These are phyloP conservation scores for Coregonus sp. DNA, from an alignment of 2,797 vertebrate species.

Conservation along the genomic window DNA sequence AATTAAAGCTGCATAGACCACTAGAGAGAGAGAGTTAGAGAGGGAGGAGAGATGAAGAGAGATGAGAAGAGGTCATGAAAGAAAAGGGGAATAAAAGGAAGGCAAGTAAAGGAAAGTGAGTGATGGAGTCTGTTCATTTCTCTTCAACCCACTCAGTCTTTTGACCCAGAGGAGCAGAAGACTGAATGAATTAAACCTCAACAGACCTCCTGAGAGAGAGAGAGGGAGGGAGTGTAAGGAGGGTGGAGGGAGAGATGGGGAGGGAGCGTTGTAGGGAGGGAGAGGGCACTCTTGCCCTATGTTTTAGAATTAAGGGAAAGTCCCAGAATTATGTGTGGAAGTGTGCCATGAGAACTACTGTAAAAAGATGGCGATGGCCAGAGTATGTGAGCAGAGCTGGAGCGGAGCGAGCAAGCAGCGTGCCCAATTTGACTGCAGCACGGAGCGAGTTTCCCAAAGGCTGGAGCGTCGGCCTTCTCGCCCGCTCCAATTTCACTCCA, in stretches of 20 bases:
- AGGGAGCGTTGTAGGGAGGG: conserved; percentile 23
- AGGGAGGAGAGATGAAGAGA: conserved; percentile 7
- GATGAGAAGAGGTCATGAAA: background rate
- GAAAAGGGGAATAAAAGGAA: background rate
- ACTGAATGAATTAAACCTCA: conserved; percentile 32
- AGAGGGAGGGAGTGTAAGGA: conserved; percentile 24
- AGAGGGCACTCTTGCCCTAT: conserved; percentile 19
- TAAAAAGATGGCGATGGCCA: conserved; percentile 10
- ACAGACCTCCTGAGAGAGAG: conserved; percentile 30
- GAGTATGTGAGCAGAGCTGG: background rate
- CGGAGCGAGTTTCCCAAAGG: too few species aligned
- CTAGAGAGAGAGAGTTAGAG: conserved; percentile 3
- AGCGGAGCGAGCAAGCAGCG: too few species aligned
- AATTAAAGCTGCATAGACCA: background rate
- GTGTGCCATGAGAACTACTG: conserved; percentile 65
- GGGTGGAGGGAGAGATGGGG: conserved; percentile 14
- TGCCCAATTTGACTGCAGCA: too few species aligned
- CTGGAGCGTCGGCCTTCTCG: too few species aligned
- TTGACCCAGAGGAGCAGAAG: conserved; percentile 20
- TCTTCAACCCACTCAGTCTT: background rate
- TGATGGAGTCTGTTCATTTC: conserved; percentile 42
- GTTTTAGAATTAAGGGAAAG: conserved; percentile 39
- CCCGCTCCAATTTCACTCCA: too few species aligned
- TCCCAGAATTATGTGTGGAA: conserved; percentile 22
- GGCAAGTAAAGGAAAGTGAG: conserved; percentile 22